phyloP scores from a whole-genome alignment of 1,140 invertebrate genomes.

The Drosophila kepulauana region DNA sequence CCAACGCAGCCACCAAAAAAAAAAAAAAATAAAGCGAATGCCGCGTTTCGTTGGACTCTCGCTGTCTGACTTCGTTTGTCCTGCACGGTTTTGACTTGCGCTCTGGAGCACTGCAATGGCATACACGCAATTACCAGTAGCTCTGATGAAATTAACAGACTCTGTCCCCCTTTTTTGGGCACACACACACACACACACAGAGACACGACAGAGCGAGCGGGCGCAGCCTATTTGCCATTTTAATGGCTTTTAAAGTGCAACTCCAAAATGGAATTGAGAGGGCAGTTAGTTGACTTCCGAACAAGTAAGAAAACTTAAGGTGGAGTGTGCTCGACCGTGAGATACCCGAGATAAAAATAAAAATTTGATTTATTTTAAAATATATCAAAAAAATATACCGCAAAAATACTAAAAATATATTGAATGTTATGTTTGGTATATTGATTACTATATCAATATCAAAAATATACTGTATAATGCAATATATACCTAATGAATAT shows the following conservation, averaged over 20 bases:
- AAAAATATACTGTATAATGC: no score
- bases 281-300: no score
- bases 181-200: not conserved
- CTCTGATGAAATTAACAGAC: conserved; percentile 81
- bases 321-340: no score
- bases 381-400: no score
- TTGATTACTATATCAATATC: no score
- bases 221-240: conserved; percentile 66
- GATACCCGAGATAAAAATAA: no score
- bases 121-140: conserved; percentile 79
- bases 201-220: not conserved
- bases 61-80: conserved; percentile 43
- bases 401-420: no score
- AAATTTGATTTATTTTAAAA: no score
- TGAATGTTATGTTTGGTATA: no score
- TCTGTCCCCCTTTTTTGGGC: conserved; percentile 7
- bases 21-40: conserved; percentile 35
- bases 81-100: conserved; percentile 29
- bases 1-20: conserved; percentile 45
- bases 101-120: conserved; percentile 53
- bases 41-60: not conserved
- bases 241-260: conserved; percentile 81
- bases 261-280: not conserved
- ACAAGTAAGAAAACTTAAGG: no score
- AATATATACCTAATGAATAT: no score